phyloP scores from a whole-genome alignment of 1,140 invertebrate species.

The Drosophila ironensis region DNA sequence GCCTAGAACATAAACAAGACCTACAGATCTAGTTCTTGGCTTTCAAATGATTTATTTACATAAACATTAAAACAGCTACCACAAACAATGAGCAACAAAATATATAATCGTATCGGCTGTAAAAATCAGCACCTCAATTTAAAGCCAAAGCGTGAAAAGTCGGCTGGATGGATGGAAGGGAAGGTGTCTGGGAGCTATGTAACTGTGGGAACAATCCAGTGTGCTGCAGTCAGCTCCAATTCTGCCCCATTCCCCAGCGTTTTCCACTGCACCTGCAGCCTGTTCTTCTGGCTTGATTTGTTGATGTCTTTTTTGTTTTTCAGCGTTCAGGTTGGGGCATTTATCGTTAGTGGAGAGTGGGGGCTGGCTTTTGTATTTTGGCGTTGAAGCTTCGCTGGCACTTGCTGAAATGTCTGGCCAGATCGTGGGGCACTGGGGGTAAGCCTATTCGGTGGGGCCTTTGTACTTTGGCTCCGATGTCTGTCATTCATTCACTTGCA shows the following conservation, averaged over 20 bases:
- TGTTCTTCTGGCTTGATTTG: constrained; percentile 58
- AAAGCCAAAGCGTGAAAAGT: constrained; percentile 77
- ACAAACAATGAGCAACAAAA: constrained; percentile 10
- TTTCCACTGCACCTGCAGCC: constrained; percentile 50
- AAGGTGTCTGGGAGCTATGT: constrained; percentile 34
- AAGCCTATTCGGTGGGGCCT: constrained; percentile 20
- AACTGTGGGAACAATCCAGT: constrained; percentile 74
- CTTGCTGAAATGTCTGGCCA: constrained; percentile 75
- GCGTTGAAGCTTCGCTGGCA: constrained; percentile 75
- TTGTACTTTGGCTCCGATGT: constrained; percentile 46
- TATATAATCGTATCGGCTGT: constrained; percentile 48
- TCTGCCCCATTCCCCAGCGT: neutral
- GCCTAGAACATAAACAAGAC: constrained; percentile 12
- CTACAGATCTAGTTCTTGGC: constrained; percentile 18
- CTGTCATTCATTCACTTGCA: constrained; percentile 56
- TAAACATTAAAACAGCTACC: constrained; percentile 17
- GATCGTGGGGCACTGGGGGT: constrained; percentile 2
- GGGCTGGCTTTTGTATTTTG: constrained; percentile 64
- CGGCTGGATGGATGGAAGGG: constrained; percentile 46
- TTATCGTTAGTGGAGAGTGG: too few relatives aligned
- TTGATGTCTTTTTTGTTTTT: constrained; percentile 15
- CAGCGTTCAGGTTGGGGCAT: too few relatives aligned
- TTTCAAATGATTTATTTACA: constrained; percentile 19
- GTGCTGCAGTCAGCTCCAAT: constrained; percentile 56
- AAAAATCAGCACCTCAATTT: constrained; percentile 75